A percentile compares a stretch with the other conserved stretches of the same genome.
Evolutionary conservation across 2,797 vertebrate species (phyloP).

Genomic region (Pseudomugil tenellus): DNA sequence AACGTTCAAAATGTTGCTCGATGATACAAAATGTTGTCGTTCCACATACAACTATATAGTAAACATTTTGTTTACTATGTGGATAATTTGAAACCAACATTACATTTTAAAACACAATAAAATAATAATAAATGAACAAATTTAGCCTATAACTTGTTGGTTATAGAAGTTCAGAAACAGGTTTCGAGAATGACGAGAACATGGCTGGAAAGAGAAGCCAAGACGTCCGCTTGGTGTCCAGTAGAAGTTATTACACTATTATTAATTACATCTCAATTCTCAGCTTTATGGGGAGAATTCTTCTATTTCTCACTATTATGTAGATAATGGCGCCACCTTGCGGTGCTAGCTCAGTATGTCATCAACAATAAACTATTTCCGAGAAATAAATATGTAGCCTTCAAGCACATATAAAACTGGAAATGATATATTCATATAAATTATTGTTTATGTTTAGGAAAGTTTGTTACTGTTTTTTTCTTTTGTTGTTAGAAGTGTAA

Average conservation of each 20-base stretch:
- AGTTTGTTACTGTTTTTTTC: no score
- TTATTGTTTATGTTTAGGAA: no score
- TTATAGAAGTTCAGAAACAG: constrained; percentile 41
- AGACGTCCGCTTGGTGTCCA: constrained; percentile 62
- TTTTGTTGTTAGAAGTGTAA: no score
- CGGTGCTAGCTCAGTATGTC: constrained; percentile 12
- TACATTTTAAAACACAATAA: no score
- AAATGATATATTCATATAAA: no score
- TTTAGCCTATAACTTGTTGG: background rate
- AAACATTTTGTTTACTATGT: background rate
- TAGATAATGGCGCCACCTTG: constrained; percentile 38
- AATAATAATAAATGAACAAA: background rate
- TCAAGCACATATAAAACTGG: no score
- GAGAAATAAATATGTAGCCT: no score
- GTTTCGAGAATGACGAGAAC: constrained; percentile 24
- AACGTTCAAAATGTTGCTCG: no score
- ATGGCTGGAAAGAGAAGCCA: constrained; percentile 14
- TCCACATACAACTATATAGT: background rate
- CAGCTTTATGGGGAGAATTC: background rate
- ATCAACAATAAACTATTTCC: background rate
- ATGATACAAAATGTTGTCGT: background rate
- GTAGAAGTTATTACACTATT: constrained; percentile 37
- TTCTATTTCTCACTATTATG: background rate
- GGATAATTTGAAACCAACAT: background rate
- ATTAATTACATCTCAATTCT: background rate